These are phyloP conservation scores for Himantopus leucocephalus DNA, from an alignment of 2,113 vertebrate species.

Conservation along the genomic window DNA sequence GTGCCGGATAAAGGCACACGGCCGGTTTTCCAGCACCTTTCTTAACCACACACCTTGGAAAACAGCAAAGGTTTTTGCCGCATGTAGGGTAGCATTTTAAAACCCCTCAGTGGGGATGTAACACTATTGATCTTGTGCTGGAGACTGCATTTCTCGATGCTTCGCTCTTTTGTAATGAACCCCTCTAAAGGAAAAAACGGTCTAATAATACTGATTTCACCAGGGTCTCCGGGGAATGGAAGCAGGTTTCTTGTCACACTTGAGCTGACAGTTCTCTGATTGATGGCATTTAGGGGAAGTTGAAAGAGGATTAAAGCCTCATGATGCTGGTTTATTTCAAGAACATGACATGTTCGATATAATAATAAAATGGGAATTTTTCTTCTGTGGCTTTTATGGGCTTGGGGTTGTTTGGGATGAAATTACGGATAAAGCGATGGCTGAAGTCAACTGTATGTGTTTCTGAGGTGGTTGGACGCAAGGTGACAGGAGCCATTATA, in stretches of 20 bases:
- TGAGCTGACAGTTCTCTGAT: slow-evolving; percentile 22
- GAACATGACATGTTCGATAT: neutral
- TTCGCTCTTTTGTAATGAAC: neutral
- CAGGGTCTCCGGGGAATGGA: neutral
- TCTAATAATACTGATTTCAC: slow-evolving; percentile 4
- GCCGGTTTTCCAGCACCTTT: neutral
- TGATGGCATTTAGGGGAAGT: slow-evolving; percentile 25
- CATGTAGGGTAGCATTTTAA: neutral
- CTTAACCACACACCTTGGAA: neutral
- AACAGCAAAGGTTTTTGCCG: neutral
- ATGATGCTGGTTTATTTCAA: slow-evolving; percentile 20
- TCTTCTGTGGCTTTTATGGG: slow-evolving; percentile 12
- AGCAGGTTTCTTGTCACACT: slow-evolving; percentile 16
- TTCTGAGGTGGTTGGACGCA: neutral
- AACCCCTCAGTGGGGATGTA: neutral
- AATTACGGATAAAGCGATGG: neutral
- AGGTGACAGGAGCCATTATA: neutral
- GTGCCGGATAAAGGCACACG: neutral
- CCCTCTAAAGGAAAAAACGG: neutral
- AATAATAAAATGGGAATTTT: slow-evolving; percentile 28
- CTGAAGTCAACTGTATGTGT: neutral
- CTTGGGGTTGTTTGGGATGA: neutral
- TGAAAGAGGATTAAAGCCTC: slow-evolving; percentile 41
- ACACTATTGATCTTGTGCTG: slow-evolving; percentile 13
- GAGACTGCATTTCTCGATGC: neutral